These are phyloP conservation scores for Remorina albescens DNA, from an alignment of 2,797 vertebrate genomes.

Conservation along the genomic window DNA sequence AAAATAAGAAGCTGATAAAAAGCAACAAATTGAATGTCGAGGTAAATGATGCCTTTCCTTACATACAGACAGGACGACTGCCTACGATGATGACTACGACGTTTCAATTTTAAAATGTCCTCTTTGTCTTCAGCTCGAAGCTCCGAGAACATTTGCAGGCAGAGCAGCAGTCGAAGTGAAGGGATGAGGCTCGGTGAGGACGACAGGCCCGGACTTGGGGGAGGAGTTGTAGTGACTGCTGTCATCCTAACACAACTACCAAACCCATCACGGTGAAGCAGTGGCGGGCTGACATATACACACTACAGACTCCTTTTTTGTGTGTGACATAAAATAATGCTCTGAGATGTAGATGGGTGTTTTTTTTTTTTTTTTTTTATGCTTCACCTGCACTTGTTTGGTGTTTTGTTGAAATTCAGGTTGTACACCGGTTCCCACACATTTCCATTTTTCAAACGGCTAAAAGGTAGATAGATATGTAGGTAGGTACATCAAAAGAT, in stretches of 20 bases:
- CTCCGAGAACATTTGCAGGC: neutral
- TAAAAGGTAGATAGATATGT: neutral
- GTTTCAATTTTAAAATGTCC: neutral
- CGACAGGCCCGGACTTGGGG: constrained; percentile 35
- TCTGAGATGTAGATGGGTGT: neutral
- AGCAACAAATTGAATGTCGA: neutral
- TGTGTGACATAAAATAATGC: neutral
- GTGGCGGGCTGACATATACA: constrained; percentile 12
- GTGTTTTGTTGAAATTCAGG: neutral
- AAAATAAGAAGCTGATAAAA: neutral
- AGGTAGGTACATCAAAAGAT: no score
- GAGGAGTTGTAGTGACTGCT: constrained; percentile 23
- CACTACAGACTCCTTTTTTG: constrained; percentile 5
- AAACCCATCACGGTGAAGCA: constrained; percentile 9
- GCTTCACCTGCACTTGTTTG: neutral
- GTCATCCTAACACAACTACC: constrained; percentile 27
- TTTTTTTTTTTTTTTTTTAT: neutral
- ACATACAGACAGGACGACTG: neutral
- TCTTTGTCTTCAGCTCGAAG: neutral
- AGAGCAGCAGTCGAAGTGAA: constrained; percentile 10
- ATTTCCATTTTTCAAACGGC: neutral
- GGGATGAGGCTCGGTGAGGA: constrained; percentile 30
- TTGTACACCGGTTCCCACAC: neutral
- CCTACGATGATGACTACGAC: neutral
- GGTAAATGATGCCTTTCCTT: neutral